Conservation (phyloP, 1,140 invertebrate species). For the Chrysomallon squamiferum region DNA sequence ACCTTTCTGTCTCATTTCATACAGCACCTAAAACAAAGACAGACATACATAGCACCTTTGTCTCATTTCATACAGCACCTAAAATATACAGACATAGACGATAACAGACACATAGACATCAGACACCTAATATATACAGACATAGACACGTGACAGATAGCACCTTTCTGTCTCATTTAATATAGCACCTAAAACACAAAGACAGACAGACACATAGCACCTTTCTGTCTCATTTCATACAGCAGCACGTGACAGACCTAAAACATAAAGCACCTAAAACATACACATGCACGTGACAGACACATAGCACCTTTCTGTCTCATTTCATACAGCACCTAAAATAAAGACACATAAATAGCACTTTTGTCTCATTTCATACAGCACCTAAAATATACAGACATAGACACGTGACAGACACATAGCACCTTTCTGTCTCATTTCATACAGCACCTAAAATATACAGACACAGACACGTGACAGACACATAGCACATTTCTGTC, state of each 20-base stretch:
- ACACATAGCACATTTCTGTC: slow-evolving; percentile 10
- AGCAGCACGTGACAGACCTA: slow-evolving; percentile 61
- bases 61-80: no score
- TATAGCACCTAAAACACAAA: slow-evolving; percentile 63
- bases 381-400: no score
- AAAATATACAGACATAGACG: no score
- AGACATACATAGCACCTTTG: slow-evolving; percentile 11
- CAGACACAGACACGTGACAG: no score
- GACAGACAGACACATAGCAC: slow-evolving; percentile 72
- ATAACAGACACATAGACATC: no score
- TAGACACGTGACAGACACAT: no score
- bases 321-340: slow-evolving; percentile 68
- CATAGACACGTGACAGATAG: no score
- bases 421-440: slow-evolving; percentile 71
- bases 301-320: slow-evolving; percentile 70
- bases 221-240: slow-evolving; percentile 69
- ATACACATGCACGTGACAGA: no score
- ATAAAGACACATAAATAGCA: slow-evolving; percentile 13
- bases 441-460: slow-evolving; percentile 63
- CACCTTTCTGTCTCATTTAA: slow-evolving; percentile 71
- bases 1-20: slow-evolving; percentile 70
- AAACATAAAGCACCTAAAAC: no score
- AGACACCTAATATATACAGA: no score
- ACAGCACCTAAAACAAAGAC: slow-evolving; percentile 59
- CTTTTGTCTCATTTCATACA: no score